Conservation (phyloP, 1,140 invertebrate genomes). For the Riptortus pedestris region DNA sequence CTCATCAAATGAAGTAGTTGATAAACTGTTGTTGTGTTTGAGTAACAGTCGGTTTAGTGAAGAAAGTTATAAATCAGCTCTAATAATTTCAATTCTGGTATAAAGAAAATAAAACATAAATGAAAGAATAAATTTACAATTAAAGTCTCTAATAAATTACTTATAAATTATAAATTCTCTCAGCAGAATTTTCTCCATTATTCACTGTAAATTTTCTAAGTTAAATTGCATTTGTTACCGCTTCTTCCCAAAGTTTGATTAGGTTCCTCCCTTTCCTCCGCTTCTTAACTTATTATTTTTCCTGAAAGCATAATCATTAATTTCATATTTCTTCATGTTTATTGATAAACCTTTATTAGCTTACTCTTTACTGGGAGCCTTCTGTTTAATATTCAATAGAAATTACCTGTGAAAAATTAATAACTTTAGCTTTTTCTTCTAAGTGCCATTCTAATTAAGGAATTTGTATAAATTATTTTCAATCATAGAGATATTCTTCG, state of each 20-base stretch:
- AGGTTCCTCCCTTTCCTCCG: neutral
- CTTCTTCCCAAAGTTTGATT: neutral
- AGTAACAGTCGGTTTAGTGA: no score
- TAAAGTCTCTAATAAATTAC: neutral
- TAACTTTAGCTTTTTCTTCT: no score
- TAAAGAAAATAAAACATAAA: neutral
- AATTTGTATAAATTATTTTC: no score
- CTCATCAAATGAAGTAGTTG: no score
- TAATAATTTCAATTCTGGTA: neutral
- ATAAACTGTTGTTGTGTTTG: no score
- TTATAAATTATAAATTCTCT: neutral
- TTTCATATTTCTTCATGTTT: neutral
- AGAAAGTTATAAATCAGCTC: neutral
- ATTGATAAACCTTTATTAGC: neutral
- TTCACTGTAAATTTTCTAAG: neutral
- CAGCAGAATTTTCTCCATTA: neutral
- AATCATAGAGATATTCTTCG: no score
- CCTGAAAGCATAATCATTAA: neutral
- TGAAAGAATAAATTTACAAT: neutral
- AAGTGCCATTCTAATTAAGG: no score
- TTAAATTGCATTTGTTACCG: neutral
- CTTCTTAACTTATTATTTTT: neutral
- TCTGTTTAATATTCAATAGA: no score
- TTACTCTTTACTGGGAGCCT: no score
- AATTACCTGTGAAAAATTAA: no score